phyloP scores from a whole-genome alignment of 2,113 vertebrate genomes.

The Grammomys dolichurus region DNA sequence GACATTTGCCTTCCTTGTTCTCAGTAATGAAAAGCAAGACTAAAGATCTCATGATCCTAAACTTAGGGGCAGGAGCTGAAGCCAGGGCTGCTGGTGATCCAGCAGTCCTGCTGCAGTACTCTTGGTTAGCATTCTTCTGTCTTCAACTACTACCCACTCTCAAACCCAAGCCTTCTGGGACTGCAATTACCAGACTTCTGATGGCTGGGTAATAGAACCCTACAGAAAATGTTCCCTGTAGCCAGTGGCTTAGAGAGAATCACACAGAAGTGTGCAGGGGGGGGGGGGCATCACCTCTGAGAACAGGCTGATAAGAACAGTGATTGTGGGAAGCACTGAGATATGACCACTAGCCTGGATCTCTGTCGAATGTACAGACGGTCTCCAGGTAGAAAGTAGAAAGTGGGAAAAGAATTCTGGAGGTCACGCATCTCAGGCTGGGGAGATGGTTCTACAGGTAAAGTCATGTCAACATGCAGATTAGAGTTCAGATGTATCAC shows the following conservation, averaged over 20 bases:
- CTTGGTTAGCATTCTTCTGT: no score
- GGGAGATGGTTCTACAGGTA: neutral
- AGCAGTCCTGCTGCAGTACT: fast-evolving
- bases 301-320: neutral
- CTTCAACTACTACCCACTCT: fast-evolving
- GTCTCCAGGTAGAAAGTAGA: neutral
- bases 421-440: neutral
- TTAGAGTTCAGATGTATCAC: neutral
- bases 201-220: neutral
- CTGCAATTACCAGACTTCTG: neutral
- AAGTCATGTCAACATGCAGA: neutral
- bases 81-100: fast-evolving
- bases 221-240: neutral
- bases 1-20: neutral
- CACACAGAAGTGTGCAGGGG: neutral
- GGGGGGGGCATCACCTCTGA: neutral
- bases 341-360: fast-evolving
- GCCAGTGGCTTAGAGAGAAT: neutral
- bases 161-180: neutral
- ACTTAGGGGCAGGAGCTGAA: neutral
- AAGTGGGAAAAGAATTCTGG: neutral
- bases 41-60: neutral
- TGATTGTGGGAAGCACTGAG: fast-evolving
- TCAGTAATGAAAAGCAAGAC: neutral
- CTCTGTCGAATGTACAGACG: neutral